A percentile compares a stretch with the other conserved stretches of the same genome.
phyloP scores from a whole-genome alignment of 2,888 invertebrate species.

The Neoitamus cyanurus region DNA sequence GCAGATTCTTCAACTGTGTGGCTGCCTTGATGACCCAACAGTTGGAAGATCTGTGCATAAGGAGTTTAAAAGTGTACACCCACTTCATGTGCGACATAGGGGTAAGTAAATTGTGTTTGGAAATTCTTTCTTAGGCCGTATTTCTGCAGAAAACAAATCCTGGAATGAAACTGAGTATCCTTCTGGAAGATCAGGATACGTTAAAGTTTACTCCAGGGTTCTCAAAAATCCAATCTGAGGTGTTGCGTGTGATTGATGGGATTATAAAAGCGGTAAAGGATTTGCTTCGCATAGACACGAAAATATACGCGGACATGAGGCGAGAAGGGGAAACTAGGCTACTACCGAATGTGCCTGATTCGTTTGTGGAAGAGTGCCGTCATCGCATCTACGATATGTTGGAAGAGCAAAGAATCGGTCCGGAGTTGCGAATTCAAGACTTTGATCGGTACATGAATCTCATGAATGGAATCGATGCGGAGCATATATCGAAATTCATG shows the following conservation, averaged over 20 bases:
- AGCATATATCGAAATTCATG: slow-evolving; percentile 76
- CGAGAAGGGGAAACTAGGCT: slow-evolving; percentile 56
- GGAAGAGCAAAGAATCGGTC: slow-evolving; percentile 78
- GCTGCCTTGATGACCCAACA: slow-evolving; percentile 90
- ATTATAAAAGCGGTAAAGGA: slow-evolving; percentile 78
- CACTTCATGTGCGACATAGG: slow-evolving; percentile 81
- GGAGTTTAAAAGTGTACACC: slow-evolving; percentile 82
- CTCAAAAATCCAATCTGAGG: slow-evolving; percentile 76
- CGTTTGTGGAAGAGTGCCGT: slow-evolving; percentile 74
- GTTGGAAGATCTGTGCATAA: slow-evolving; percentile 82
- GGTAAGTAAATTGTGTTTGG: slow-evolving; percentile 67
- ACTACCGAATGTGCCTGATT: slow-evolving; percentile 77
- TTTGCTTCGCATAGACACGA: slow-evolving; percentile 83
- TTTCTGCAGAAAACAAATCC: slow-evolving; percentile 73
- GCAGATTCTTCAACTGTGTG: slow-evolving; percentile 85
- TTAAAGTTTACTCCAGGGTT: slow-evolving; percentile 81
- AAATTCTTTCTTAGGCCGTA: background rate
- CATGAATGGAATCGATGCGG: slow-evolving; percentile 74
- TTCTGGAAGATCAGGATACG: slow-evolving; percentile 67
- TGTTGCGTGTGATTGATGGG: slow-evolving; percentile 78
- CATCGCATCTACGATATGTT: slow-evolving; percentile 73
- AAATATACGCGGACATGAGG: slow-evolving; percentile 67
- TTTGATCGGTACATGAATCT: slow-evolving; percentile 84
- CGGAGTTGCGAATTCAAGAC: slow-evolving; percentile 78
- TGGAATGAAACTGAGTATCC: slow-evolving; percentile 70